Base-by-base conservation (phyloP, 2,113 vertebrate genomes). In the Scophthalmus maximus region DNA sequence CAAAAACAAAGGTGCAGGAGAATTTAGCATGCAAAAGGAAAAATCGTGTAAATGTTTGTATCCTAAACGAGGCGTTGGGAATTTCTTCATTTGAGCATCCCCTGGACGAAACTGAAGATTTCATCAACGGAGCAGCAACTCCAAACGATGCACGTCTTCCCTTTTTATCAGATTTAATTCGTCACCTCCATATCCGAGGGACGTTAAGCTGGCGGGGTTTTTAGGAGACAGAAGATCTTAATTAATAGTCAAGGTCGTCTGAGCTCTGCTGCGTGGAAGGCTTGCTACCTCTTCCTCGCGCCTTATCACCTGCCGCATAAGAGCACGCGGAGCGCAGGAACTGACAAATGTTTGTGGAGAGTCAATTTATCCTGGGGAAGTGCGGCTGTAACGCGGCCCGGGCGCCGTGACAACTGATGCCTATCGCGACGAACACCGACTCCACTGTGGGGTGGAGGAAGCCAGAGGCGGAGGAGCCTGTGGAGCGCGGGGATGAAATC, bases 351-450 rank as follows among this genome's bases (percentile, higher is more conserved):
- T 26, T 32, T 40, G n/a, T 27, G 1, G 40, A 51, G 53, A 78
- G 68, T 77, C 57, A 22, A 73, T 83, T 73, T 49, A 20, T 73
- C 66, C 36, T 60, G 79, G 44, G 18, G 9, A 65, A 5, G 23
- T 18, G 20, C 30, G n/a, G n/a, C n/a, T n/a, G n/a, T n/a, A n/a
- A n/a, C n/a, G n/a, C n/a, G n/a, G n/a, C n/a, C n/a, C n/a, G 38
- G 38, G 15, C 17, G 63, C n/a, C 47, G 57, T 36, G 6, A 18
- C 0, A 68, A 51, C 63, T 3, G 50, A 36, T 7, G 46, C 9
- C 20, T 26, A 87, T 84, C 73, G 2, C 56, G 68, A 8, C 2
- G 52, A 76, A 47, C 52, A 7, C 44, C 6, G 62, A 56, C 62
- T 83, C 56, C 71, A n/a, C n/a, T n/a, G n/a, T n/a, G 51, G 23